These are phyloP conservation scores for Pachyuromys duprasi DNA, from an alignment of 2,797 vertebrate genomes.

Conservation along the genomic window DNA sequence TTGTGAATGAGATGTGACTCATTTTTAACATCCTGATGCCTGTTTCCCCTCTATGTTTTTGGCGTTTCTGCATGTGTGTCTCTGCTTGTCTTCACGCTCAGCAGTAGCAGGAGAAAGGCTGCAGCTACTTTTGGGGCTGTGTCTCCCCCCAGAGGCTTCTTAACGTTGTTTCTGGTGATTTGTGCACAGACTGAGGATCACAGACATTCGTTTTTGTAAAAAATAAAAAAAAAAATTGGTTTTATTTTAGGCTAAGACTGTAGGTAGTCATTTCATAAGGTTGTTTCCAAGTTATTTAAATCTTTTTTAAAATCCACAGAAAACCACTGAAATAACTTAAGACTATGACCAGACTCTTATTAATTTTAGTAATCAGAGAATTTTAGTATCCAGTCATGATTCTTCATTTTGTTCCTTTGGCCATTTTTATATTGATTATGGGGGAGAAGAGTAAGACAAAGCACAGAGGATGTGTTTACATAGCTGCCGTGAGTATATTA, in stretches of 20 bases:
- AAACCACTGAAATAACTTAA: not conserved
- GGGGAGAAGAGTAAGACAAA: not conserved
- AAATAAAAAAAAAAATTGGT: not conserved
- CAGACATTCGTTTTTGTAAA: not conserved
- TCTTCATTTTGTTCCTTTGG: not conserved
- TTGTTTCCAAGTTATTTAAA: not conserved
- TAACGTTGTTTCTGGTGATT: constrained; percentile 47
- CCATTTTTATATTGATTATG: not conserved
- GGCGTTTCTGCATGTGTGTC: not conserved
- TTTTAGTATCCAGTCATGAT: not conserved
- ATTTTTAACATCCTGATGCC: not conserved
- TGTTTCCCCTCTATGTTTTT: not conserved
- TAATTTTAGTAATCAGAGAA: constrained; percentile 9
- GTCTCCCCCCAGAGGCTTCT: constrained; percentile 89
- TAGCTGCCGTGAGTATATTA: not conserved
- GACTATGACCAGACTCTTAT: not conserved
- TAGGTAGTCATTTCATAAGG: not conserved
- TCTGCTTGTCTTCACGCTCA: not conserved
- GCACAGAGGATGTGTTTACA: not conserved
- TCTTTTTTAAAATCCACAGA: not conserved
- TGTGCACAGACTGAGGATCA: constrained; percentile 53
- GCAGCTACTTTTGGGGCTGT: constrained; percentile 85
- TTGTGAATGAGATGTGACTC: not conserved
- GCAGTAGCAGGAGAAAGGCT: constrained; percentile 5
- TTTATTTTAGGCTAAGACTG: not conserved